These are phyloP conservation scores for Ceuthmochares aereus DNA, from an alignment of 2,113 vertebrate species.

Conservation along the genomic window DNA sequence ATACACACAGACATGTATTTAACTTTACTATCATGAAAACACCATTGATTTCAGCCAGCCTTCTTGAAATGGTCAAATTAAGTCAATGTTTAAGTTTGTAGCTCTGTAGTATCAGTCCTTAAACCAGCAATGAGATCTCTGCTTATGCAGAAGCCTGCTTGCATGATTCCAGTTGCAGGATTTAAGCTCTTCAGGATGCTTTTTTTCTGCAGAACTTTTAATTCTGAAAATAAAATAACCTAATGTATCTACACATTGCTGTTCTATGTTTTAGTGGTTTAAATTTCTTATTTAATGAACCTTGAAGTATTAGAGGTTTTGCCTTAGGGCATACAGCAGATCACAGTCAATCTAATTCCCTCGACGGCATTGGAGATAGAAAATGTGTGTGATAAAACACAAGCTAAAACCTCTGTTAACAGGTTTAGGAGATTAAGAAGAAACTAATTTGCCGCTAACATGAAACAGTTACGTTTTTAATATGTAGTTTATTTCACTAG, in stretches of 20 bases:
- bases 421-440: constrained; percentile 16
- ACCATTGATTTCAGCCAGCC: neutral
- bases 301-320: constrained; percentile 54
- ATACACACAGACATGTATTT: neutral
- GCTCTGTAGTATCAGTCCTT: neutral
- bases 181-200: neutral
- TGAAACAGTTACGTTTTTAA: neutral
- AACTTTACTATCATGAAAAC: neutral
- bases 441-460: neutral
- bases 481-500: neutral
- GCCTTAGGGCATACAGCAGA: constrained; percentile 18
- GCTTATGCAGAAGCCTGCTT: neutral
- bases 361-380: neutral
- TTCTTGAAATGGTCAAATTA: neutral
- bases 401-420: neutral
- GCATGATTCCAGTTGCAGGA: neutral
- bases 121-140: neutral
- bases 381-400: neutral
- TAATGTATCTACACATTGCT: neutral
- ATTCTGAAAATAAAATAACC: constrained; percentile 42
- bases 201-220: neutral
- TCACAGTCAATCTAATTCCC: constrained; percentile 9
- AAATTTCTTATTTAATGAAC: constrained; percentile 42
- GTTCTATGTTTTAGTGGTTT: constrained; percentile 21
- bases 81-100: neutral